Evolutionary conservation across 2,888 invertebrate genomes (phyloP), one percentile per base, ranked within the genome.

Genomic region (Oscheius sp.): DNA sequence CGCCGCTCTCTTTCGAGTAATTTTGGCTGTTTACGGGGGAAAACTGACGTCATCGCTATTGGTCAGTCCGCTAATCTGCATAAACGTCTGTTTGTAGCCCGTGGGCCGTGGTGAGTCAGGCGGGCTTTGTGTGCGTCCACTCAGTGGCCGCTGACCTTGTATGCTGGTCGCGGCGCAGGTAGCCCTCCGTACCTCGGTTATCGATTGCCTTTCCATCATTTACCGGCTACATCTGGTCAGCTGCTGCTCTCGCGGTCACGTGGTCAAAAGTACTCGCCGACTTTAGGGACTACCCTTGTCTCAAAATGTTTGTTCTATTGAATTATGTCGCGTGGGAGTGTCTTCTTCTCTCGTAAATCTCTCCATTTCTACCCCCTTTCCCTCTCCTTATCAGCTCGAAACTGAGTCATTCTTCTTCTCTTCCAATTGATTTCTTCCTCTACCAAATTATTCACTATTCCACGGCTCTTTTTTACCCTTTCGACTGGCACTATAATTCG

Each of bases 141-240:
- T 63, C 52, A 46, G 18, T n/a, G 35, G 35, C 35, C 69, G 27
- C 43, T 69, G 56, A 55, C 56, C 69, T 55, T 56, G 66, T 52
- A 43, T 63, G 53, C 68, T 25, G 53, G 49, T 53, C 16, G 35
- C 29, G 35, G 52, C 56, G 23, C 27, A 18, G 18, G 18, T 16
- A n/a, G 56, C 69, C 56, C 69, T 69, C 69, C 13, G 27, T 46
- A 69, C 69, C 56, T 56, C 55, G 56, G 55, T 69, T 69, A 69
- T 69, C 69, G 69, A 69, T 69, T 23, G 69, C 23, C 27, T 13
- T 18, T 16, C 23, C 21, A 55, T 53, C 56, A 41, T 69, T 69
- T 69, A 69, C 69, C 66, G 49, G 25, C 45, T 27, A 64, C n/a
- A 61, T 21, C 16, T 41, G 41, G 41, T 59, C 41, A 29, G 27